Percentiles rank a stretch among this genome's conserved stretches.
Conservation (phyloP, 2,113 vertebrate species). For the Centropristis striata region DNA sequence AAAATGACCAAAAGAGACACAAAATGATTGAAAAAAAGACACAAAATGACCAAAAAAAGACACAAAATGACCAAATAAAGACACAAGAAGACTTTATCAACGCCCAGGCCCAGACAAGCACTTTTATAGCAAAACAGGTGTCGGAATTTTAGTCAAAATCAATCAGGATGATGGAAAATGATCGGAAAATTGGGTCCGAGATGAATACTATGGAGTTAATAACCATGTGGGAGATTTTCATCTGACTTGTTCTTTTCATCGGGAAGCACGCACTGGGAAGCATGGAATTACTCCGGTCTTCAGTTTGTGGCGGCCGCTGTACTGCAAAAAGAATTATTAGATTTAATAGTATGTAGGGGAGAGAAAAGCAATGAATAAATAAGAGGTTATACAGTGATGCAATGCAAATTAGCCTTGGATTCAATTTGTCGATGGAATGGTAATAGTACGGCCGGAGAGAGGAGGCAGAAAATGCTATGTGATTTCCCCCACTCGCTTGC, state of each 20-base stretch:
- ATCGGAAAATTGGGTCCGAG: conserved; percentile 10
- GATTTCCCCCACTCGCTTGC: conserved; percentile 73
- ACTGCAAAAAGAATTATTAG: conserved; percentile 78
- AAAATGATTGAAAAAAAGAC: too few relatives aligned
- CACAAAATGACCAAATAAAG: too few relatives aligned
- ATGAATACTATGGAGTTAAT: conserved; percentile 33
- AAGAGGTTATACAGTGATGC: conserved; percentile 76
- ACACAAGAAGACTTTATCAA: too few relatives aligned
- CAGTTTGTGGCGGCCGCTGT: conserved; percentile 52
- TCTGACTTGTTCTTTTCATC: conserved; percentile 41
- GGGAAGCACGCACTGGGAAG: conserved; percentile 47
- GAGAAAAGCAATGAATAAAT: conserved; percentile 85
- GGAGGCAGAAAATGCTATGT: conserved; percentile 73
- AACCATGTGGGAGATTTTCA: conserved; percentile 54
- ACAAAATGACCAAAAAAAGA: too few relatives aligned
- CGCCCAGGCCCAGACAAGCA: neutral
- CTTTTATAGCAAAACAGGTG: neutral
- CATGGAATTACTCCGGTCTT: conserved; percentile 60
- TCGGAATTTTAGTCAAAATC: conserved; percentile 20
- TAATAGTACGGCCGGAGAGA: conserved; percentile 74
- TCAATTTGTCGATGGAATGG: conserved; percentile 83
- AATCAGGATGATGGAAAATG: conserved; percentile 36
- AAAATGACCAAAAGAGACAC: too few relatives aligned
- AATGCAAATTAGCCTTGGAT: conserved; percentile 85
- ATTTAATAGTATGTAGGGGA: conserved; percentile 82